Evolutionary conservation across 2,888 invertebrate genomes (phyloP), one percentile per base, ranked within the genome.

Genomic region (Odiellus spinosus): DNA sequence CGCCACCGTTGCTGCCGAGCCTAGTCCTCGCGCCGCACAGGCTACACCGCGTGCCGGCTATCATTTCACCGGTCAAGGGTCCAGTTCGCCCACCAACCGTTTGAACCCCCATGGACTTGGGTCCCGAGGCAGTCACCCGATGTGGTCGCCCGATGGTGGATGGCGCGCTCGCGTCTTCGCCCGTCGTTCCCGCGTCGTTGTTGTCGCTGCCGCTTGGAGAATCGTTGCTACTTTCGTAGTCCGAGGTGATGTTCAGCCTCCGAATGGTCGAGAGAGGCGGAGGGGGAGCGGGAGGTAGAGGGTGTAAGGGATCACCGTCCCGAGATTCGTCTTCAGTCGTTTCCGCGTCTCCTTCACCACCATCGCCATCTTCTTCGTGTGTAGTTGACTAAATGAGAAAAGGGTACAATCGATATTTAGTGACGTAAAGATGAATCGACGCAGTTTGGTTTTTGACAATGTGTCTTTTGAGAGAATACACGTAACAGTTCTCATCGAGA

Each of bases 171-270:
- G 42, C 14, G 11, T 40, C 40, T 2, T 40, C 40, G 1, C n/a
- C 3, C n/a, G n/a, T 19, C 11, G 20, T 40, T 18, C 44, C 38
- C n/a, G 42, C 44, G 39, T 52, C 50, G 20, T 52, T 50, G 40
- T 50, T 50, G 44, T 50, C 52, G 36, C 52, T 49, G 44, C 52
- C 65, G 56, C 64, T 65, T 8, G 67, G 67, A 3, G 67, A 68
- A 55, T 68, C 68, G 49, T 63, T 56, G 44, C 51, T 65, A 56
- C 66, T 67, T 55, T 68, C 68, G 51, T 59, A 60, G 45, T 59
- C 60, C 11, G 60, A 59, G 10, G 58, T 59, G 40, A 52, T 49
- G 39, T 53, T 53, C 21, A 54, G 48, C 21, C 55, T 46, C 15
- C 54, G 55, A 21, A 55, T 52, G 44, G 51, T 49, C 11, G 55